phyloP scores from a whole-genome alignment of 1,140 invertebrate genomes.

The Eubasilissa regina region DNA sequence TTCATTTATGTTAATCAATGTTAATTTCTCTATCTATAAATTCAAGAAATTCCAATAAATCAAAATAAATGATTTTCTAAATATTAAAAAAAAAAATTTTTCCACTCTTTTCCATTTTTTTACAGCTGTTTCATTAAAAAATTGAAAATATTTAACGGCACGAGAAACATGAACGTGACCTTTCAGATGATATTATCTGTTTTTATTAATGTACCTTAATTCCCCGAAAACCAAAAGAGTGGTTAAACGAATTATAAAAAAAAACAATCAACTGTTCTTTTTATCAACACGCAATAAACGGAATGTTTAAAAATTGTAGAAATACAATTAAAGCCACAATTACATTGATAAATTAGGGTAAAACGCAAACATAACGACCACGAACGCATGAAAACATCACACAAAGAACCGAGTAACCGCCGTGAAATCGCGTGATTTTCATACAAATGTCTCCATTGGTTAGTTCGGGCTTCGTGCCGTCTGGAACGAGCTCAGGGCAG shows the following conservation, averaged over 20 bases:
- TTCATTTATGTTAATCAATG: too few species aligned
- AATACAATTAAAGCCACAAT: conserved; percentile 27
- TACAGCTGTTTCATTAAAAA: too few species aligned
- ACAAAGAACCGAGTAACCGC: conserved; percentile 36
- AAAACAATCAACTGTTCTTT: background rate
- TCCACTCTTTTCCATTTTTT: too few species aligned
- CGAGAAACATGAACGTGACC: too few species aligned
- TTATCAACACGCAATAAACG: background rate
- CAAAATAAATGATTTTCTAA: too few species aligned
- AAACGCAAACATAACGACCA: conserved; percentile 35
- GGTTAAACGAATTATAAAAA: conserved; percentile 1
- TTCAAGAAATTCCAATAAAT: too few species aligned
- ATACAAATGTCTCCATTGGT: conserved; percentile 41
- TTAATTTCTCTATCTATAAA: too few species aligned
- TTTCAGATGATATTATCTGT: too few species aligned
- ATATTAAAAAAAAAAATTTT: too few species aligned
- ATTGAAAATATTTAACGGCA: too few species aligned
- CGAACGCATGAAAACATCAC: conserved; percentile 38
- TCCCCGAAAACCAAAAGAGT: conserved; percentile 13
- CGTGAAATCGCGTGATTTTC: conserved; percentile 44
- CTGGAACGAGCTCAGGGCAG: conserved; percentile 6
- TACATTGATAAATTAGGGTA: conserved; percentile 39
- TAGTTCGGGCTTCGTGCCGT: background rate
- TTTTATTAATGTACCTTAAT: background rate
- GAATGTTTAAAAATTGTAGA: background rate